These are phyloP conservation scores for Prenolepis imparis DNA, from an alignment of 2,888 invertebrate genomes.

Conservation along the genomic window DNA sequence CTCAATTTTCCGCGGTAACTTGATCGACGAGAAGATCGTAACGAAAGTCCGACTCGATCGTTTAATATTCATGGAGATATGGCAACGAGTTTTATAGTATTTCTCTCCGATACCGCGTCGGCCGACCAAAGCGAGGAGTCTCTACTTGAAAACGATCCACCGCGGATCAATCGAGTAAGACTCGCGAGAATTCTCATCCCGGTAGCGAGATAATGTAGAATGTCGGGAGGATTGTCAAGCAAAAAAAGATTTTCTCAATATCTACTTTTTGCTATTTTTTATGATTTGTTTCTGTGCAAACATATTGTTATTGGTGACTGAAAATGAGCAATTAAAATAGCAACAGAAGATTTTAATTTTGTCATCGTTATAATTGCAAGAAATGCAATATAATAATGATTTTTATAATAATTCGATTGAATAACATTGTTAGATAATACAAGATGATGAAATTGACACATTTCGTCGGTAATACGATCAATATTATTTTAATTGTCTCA, in stretches of 20 bases:
- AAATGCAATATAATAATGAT: slow-evolving; percentile 22
- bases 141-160: slow-evolving; percentile 62
- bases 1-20: slow-evolving; percentile 69
- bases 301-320: background rate
- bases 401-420: background rate
- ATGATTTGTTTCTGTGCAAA: background rate
- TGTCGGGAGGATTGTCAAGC: background rate
- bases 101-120: slow-evolving; percentile 50
- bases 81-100: slow-evolving; percentile 47
- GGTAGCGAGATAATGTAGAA: background rate
- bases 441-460: background rate
- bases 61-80: slow-evolving; percentile 68
- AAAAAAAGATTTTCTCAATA: background rate
- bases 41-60: slow-evolving; percentile 65
- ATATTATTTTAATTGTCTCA: slow-evolving; percentile 6
- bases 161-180: slow-evolving; percentile 55
- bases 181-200: slow-evolving; percentile 38
- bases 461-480: background rate
- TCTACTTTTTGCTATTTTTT: background rate
- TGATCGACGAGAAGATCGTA: slow-evolving; percentile 62
- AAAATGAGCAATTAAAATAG: background rate
- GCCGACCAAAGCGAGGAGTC: slow-evolving; percentile 62
- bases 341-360: background rate
- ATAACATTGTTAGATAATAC: background rate
- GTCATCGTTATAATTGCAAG: slow-evolving; percentile 24